Conservation (phyloP, 1,140 invertebrate genomes). For the Choristoneura fumiferana region DNA sequence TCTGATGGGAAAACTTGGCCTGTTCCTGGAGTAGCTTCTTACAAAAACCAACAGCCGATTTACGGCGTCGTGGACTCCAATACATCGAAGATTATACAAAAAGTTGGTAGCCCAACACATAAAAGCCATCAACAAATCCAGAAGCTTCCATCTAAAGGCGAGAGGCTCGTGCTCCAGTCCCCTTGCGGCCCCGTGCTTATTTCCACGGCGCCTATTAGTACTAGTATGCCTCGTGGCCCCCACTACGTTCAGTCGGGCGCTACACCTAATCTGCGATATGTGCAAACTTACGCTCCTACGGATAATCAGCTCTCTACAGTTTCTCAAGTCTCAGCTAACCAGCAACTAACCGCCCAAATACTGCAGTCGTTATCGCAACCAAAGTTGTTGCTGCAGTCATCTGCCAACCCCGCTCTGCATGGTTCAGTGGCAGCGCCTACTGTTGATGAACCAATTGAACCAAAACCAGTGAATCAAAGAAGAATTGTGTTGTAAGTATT, state of each 20-base stretch:
- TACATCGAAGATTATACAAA: constrained; percentile 66
- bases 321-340: constrained; percentile 68
- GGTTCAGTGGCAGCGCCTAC: constrained; percentile 30
- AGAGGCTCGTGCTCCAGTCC: constrained; percentile 66
- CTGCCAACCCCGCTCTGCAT: constrained; percentile 44
- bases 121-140: constrained; percentile 51
- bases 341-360: constrained; percentile 74
- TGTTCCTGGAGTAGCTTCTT: constrained; percentile 52
- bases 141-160: constrained; percentile 60
- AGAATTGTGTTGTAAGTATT: constrained; percentile 68
- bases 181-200: constrained; percentile 67
- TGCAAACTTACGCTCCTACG: constrained; percentile 65
- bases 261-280: constrained; percentile 67
- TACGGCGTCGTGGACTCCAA: constrained; percentile 57
- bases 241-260: constrained; percentile 70
- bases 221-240: constrained; percentile 63
- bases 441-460: constrained; percentile 45
- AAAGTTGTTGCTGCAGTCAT: constrained; percentile 59
- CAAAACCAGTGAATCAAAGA: constrained; percentile 57
- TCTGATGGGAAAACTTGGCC: constrained; percentile 63
- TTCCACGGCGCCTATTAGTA: constrained; percentile 61
- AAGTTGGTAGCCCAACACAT: constrained; percentile 63
- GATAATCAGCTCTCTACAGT: constrained; percentile 62
- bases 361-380: constrained; percentile 71
- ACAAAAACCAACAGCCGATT: constrained; percentile 53